phyloP scores from a whole-genome alignment of 1,140 invertebrate species.

The Neodiprion pinetum region DNA sequence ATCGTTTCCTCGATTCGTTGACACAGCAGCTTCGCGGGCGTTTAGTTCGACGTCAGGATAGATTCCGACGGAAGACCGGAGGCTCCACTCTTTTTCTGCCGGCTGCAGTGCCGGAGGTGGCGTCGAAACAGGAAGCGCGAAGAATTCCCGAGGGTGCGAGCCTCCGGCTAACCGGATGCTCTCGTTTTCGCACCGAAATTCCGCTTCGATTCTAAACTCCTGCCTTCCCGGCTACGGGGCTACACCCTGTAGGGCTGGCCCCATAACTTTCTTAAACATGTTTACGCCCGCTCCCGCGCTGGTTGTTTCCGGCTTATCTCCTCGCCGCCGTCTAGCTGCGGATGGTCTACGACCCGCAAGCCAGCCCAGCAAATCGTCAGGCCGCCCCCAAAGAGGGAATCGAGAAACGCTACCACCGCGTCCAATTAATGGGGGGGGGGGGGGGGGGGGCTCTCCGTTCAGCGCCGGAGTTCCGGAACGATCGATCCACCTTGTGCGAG shows the following conservation, averaged over 20 bases:
- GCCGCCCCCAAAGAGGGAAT: neutral
- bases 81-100: neutral
- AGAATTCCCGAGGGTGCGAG: neutral
- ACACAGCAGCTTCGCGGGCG: constrained; percentile 2
- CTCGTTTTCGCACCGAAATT: too few species aligned
- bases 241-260: neutral
- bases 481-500: neutral
- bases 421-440: neutral
- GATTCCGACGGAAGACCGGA: neutral
- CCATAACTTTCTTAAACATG: constrained; percentile 3
- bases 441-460: neutral
- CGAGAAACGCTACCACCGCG: neutral
- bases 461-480: neutral
- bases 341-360: neutral
- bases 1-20: neutral
- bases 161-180: too few species aligned
- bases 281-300: neutral
- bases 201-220: too few species aligned
- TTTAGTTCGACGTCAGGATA: neutral
- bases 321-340: neutral
- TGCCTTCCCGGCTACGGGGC: neutral
- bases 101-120: neutral
- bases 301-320: neutral
- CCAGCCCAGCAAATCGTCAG: neutral
- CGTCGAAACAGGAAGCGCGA: neutral